Evolutionary conservation across 2,797 vertebrate genomes (phyloP).

Genomic region (Miopithecus talapoin): DNA sequence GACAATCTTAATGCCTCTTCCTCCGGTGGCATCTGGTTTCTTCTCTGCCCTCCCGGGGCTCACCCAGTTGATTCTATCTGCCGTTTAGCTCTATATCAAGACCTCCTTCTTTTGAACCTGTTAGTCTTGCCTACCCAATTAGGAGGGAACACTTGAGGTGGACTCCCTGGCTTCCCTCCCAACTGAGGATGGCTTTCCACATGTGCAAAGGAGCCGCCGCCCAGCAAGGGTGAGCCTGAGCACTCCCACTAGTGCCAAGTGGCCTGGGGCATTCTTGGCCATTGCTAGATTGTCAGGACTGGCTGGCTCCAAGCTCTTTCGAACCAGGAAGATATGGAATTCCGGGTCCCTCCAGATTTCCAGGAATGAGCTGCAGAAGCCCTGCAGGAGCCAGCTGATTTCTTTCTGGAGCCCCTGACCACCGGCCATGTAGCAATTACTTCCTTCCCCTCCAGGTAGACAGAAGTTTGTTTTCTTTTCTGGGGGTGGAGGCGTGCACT

Average conservation of each 20-base stretch:
- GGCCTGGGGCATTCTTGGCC: background rate
- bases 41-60: background rate
- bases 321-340: background rate
- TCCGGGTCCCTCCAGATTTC: background rate
- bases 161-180: background rate
- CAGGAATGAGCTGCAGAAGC: background rate
- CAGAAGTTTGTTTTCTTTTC: background rate
- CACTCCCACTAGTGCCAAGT: background rate
- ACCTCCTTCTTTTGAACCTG: background rate
- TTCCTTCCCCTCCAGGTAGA: background rate
- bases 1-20: fast-evolving
- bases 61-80: too few species aligned
- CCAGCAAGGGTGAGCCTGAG: background rate
- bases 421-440: background rate
- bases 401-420: constrained; percentile 16
- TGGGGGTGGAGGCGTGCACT: background rate
- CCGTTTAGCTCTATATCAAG: background rate
- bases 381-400: background rate
- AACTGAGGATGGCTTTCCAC: background rate
- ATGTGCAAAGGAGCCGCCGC: background rate
- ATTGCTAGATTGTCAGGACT: background rate
- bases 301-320: background rate
- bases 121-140: background rate
- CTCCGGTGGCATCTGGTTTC: background rate
- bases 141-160: background rate